Evolutionary conservation across 2,797 vertebrate species (phyloP).

Genomic region (Microhierax caerulescens): DNA sequence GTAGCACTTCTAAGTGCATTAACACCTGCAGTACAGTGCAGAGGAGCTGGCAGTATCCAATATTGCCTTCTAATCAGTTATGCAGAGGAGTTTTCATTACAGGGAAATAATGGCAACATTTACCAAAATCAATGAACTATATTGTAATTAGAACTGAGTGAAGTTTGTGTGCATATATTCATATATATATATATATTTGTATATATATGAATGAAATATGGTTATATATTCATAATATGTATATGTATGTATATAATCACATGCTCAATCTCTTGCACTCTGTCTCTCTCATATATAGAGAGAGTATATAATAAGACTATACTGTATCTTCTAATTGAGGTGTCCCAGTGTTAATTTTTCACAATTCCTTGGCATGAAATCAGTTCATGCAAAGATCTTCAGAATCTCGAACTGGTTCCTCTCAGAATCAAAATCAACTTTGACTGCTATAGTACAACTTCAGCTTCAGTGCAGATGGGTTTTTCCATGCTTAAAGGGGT

Average conservation of each 20-base stretch:
- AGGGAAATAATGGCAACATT: not conserved
- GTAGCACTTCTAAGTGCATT: not conserved
- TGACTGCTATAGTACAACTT: not conserved
- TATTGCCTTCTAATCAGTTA: not conserved
- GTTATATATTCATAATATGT: not conserved
- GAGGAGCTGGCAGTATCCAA: not conserved
- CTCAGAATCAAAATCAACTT: not conserved
- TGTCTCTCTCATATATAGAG: not conserved
- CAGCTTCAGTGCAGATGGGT: not conserved
- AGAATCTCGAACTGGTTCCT: not conserved
- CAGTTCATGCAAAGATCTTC: not conserved
- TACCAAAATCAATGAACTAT: not conserved
- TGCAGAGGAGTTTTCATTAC: not conserved
- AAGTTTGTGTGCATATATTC: not conserved
- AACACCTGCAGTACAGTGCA: not conserved
- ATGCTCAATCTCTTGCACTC: accelerated
- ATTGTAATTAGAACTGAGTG: not conserved
- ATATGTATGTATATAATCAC: not conserved
- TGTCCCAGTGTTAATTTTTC: not conserved
- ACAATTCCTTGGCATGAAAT: not conserved
- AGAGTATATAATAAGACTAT: not conserved
- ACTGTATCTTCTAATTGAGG: not conserved
- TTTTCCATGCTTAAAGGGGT: not conserved
- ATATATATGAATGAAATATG: not conserved
- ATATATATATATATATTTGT: not conserved